These are phyloP conservation scores for Catotricha subobsoleta DNA, from an alignment of 2,888 invertebrate genomes.

Conservation along the genomic window DNA sequence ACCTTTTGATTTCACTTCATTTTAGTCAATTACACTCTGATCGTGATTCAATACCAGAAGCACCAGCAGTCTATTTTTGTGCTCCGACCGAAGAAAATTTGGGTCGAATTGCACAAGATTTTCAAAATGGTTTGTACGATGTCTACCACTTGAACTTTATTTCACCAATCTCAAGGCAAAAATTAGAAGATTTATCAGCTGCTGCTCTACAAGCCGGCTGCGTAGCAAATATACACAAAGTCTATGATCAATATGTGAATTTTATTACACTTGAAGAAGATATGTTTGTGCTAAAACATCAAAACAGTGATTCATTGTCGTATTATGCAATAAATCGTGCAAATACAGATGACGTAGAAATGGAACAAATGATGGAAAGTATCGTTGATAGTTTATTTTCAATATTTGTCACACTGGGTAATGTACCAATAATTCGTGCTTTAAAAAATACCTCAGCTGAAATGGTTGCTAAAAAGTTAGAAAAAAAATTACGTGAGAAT, in stretches of 20 bases:
- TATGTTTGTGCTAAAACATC: slow-evolving; percentile 84
- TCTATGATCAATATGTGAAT: slow-evolving; percentile 96
- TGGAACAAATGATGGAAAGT: slow-evolving; percentile 82
- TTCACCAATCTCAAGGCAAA: slow-evolving; percentile 81
- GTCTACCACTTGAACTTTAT: slow-evolving; percentile 93
- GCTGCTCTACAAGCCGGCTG: slow-evolving; percentile 80
- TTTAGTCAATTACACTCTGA: slow-evolving; percentile 70
- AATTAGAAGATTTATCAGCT: slow-evolving; percentile 86
- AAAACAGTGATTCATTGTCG: slow-evolving; percentile 75
- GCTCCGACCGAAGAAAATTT: slow-evolving; percentile 92
- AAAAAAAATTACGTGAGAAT: slow-evolving; percentile 93
- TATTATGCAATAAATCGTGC: slow-evolving; percentile 93
- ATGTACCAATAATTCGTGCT: slow-evolving; percentile 38
- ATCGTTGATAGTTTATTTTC: slow-evolving; percentile 96
- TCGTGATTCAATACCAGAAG: slow-evolving; percentile 89
- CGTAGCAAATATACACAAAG: slow-evolving; percentile 83
- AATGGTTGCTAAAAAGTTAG: slow-evolving; percentile 92
- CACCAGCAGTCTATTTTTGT: slow-evolving; percentile 96
- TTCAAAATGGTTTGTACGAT: slow-evolving; percentile 79
- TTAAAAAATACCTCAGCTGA: slow-evolving; percentile 95
- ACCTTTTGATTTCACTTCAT: slow-evolving; percentile 9
- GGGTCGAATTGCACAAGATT: slow-evolving; percentile 77
- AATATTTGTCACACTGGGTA: slow-evolving; percentile 89
- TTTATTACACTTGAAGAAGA: slow-evolving; percentile 97
- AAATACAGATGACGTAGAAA: slow-evolving; percentile 86